These are phyloP conservation scores for Ptilorrhoa leucosticta DNA, from an alignment of 2,113 vertebrate species.

Conservation along the genomic window DNA sequence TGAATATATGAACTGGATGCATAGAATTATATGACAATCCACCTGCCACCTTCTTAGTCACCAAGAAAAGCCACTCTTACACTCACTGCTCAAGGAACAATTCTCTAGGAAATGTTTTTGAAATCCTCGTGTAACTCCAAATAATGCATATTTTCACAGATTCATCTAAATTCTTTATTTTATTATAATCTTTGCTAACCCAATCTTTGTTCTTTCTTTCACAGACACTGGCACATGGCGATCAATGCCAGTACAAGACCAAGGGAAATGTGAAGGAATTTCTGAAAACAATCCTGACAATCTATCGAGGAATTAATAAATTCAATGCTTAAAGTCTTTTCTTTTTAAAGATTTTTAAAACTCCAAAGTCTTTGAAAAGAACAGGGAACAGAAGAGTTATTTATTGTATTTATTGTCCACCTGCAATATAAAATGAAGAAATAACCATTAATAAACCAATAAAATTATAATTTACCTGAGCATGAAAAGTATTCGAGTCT, in stretches of 20 bases:
- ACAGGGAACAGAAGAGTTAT: background rate
- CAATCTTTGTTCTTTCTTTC: background rate
- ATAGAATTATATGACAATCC: background rate
- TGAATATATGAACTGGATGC: background rate
- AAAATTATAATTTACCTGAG: background rate
- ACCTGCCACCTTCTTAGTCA: background rate
- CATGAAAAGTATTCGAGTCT: background rate
- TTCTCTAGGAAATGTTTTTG: background rate
- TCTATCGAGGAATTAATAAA: constrained; percentile 13
- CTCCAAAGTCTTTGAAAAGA: background rate
- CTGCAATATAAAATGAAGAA: background rate
- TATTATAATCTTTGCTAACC: background rate
- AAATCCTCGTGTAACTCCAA: background rate
- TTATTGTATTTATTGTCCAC: constrained; percentile 61
- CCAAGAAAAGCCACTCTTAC: background rate
- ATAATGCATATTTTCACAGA: background rate
- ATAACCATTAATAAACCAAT: background rate
- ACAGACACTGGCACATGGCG: background rate
- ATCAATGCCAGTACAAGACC: background rate
- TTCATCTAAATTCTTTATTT: background rate
- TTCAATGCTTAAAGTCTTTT: background rate
- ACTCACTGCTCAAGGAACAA: background rate
- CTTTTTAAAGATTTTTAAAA: background rate
- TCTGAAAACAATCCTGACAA: background rate
- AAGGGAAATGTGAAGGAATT: constrained; percentile 14